These are phyloP conservation scores for Laticauda laticaudata DNA, from an alignment of 2,113 vertebrate genomes.

Conservation along the genomic window DNA sequence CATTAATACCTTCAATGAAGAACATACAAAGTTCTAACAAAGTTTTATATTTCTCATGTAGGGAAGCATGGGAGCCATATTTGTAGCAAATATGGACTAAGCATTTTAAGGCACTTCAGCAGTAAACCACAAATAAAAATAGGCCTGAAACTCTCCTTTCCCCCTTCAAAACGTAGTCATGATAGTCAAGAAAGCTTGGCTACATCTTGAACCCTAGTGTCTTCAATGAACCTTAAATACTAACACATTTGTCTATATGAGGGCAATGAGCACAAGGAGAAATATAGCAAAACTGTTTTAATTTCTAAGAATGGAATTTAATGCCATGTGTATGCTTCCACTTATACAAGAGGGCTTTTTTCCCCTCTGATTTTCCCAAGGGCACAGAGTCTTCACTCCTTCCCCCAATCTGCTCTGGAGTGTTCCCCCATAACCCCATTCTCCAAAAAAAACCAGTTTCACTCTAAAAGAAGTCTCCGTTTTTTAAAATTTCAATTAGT, in stretches of 20 bases:
- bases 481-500: constrained; percentile 22
- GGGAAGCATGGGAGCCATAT: background rate
- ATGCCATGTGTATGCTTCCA: background rate
- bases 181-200: background rate
- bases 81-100: background rate
- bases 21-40: background rate
- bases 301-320: background rate
- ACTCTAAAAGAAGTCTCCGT: background rate
- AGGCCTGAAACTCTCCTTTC: background rate
- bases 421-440: background rate
- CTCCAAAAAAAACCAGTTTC: background rate
- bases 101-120: background rate
- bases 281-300: constrained; percentile 22
- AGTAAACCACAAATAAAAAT: background rate
- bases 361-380: background rate
- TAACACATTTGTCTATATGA: background rate
- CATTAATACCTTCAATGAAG: background rate
- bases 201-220: background rate
- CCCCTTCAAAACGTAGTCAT: background rate
- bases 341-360: background rate
- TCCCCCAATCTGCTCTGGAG: background rate
- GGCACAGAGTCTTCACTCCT: background rate
- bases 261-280: constrained; percentile 22
- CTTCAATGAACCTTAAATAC: background rate
- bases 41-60: background rate